Evolutionary conservation across 2,888 invertebrate species (phyloP).

Genomic region (Cheilosia grossa): DNA sequence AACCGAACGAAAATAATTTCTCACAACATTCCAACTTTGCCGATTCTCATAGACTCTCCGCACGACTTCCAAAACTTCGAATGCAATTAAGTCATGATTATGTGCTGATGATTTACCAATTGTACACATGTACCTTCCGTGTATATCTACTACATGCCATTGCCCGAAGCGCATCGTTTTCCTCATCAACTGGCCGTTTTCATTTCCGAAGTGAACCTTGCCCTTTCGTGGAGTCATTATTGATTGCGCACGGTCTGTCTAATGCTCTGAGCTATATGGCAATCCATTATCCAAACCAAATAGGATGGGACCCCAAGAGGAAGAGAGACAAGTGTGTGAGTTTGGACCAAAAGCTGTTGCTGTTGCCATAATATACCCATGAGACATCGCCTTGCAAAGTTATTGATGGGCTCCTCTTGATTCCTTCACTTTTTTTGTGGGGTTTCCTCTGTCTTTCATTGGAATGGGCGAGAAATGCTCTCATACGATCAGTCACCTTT

Average conservation of each 20-base stretch:
- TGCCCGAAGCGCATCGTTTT: background rate
- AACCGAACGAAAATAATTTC: background rate
- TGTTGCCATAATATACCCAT: background rate
- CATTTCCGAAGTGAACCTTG: conserved; percentile 2
- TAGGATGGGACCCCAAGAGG: background rate
- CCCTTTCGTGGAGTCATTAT: conserved; percentile 5
- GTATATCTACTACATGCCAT: background rate
- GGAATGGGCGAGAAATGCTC: background rate
- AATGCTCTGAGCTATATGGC: background rate
- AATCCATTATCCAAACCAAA: background rate
- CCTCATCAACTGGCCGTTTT: background rate
- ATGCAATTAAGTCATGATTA: background rate
- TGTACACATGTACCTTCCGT: background rate
- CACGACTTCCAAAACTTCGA: conserved; percentile 5
- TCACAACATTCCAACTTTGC: background rate
- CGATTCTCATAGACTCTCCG: background rate
- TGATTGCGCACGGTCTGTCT: conserved; percentile 1
- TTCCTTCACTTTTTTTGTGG: background rate
- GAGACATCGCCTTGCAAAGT: background rate
- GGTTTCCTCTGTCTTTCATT: no score
- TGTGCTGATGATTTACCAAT: conserved; percentile 2
- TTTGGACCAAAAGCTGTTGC: background rate
- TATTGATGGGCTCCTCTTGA: background rate
- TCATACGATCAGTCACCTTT: background rate
- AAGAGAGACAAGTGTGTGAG: background rate